Evolutionary conservation across 2,888 invertebrate genomes (phyloP).

Genomic region (Eucera pruinosa): DNA sequence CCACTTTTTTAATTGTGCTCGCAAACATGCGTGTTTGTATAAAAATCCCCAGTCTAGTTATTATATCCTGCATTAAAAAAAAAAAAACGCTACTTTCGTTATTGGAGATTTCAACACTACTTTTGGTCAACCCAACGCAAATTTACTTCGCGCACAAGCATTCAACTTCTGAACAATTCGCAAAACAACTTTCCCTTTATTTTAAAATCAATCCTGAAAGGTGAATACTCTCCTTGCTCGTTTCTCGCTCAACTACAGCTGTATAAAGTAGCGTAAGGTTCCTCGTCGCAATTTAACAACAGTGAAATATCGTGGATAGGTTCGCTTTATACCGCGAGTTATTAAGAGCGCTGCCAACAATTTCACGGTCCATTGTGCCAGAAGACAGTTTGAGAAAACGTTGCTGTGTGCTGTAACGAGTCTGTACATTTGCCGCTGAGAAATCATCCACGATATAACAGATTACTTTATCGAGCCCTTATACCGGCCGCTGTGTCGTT

Average conservation of each 20-base stretch:
- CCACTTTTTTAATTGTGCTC: too few species aligned
- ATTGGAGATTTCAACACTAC: too few species aligned
- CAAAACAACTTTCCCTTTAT: neutral
- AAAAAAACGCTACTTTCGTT: too few species aligned
- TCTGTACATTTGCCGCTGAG: conserved; percentile 40
- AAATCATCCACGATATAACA: conserved; percentile 61
- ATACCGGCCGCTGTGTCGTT: neutral
- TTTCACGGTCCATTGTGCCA: conserved; percentile 73
- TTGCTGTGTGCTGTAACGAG: conserved; percentile 36
- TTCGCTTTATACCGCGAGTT: conserved; percentile 64
- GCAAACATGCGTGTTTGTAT: too few species aligned
- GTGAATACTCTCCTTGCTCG: neutral
- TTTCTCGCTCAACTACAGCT: neutral
- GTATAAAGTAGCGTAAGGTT: conserved; percentile 12
- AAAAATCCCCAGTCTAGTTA: too few species aligned
- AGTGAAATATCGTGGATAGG: conserved; percentile 60
- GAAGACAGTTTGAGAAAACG: conserved; percentile 66
- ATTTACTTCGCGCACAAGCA: neutral
- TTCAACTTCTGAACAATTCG: neutral
- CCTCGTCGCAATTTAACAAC: conserved; percentile 28
- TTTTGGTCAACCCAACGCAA: too few species aligned
- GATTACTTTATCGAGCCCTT: conserved; percentile 42
- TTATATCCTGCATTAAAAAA: too few species aligned
- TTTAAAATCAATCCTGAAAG: conserved; percentile 9
- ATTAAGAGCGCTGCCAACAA: conserved; percentile 77